Evolutionary conservation across 1,140 invertebrate genomes (phyloP).

Genomic region (Hesperophylax magnus): DNA sequence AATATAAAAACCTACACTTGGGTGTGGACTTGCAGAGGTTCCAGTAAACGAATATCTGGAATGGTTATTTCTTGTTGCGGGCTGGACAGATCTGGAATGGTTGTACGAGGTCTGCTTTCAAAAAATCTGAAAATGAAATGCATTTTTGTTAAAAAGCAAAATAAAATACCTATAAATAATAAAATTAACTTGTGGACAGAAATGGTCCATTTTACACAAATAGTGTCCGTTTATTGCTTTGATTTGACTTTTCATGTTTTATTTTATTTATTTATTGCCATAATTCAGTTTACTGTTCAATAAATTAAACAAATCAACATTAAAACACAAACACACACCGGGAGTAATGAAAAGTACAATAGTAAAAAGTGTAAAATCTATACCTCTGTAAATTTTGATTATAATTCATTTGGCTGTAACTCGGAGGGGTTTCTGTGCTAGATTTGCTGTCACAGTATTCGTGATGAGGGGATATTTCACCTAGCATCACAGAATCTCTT

Average conservation of each 20-base stretch:
- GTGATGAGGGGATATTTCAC: conserved; percentile 89
- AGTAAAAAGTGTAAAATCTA: background rate
- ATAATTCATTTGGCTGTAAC: conserved; percentile 90
- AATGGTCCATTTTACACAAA: too few relatives aligned
- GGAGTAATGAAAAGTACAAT: too few relatives aligned
- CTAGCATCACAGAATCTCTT: conserved; percentile 85
- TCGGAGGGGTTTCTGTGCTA: conserved; percentile 85
- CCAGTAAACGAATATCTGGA: background rate
- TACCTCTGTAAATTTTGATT: conserved; percentile 84
- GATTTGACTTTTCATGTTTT: too few relatives aligned
- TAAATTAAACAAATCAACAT: too few relatives aligned
- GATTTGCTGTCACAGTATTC: conserved; percentile 86
- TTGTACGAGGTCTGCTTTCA: conserved; percentile 15
- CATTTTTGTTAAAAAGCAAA: background rate
- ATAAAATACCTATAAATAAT: background rate
- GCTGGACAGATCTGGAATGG: background rate
- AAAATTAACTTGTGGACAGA: too few relatives aligned
- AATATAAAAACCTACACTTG: background rate
- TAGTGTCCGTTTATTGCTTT: too few relatives aligned
- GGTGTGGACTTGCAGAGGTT: background rate
- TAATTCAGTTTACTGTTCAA: too few relatives aligned
- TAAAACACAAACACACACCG: too few relatives aligned
- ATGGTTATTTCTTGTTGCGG: background rate
- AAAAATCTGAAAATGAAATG: conserved; percentile 16
- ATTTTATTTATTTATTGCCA: too few relatives aligned